Conservation (phyloP, 2,888 invertebrate species). For the Xestia ashworthii region DNA sequence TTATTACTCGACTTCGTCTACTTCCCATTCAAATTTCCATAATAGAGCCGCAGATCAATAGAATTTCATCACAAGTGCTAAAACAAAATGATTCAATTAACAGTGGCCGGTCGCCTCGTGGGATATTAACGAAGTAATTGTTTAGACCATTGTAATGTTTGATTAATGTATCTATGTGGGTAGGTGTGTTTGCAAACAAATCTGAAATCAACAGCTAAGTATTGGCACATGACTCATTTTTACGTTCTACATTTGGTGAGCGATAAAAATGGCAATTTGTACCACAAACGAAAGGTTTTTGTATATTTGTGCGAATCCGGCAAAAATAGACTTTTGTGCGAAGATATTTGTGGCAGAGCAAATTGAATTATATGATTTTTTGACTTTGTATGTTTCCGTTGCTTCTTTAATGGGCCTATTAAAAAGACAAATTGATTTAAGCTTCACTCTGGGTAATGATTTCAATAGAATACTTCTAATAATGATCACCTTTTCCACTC, state of each 20-base stretch:
- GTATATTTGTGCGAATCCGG: conserved; percentile 37
- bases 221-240: conserved; percentile 57
- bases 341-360: conserved; percentile 28
- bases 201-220: conserved; percentile 32
- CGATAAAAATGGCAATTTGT: conserved; percentile 61
- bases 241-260: conserved; percentile 51
- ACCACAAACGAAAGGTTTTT: conserved; percentile 57
- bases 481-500: neutral
- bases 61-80: conserved; percentile 33
- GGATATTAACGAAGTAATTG: conserved; percentile 62
- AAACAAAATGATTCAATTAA: conserved; percentile 61
- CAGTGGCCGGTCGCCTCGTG: conserved; percentile 17
- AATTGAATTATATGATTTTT: conserved; percentile 35
- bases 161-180: conserved; percentile 39
- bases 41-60: conserved; percentile 37
- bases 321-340: conserved; percentile 38
- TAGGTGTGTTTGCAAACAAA: conserved; percentile 40
- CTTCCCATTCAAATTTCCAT: conserved; percentile 36
- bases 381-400: conserved; percentile 6
- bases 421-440: neutral
- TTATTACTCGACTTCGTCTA: conserved; percentile 23
- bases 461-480: neutral
- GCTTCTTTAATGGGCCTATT: conserved; percentile 1
- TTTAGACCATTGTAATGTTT: conserved; percentile 33
- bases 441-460: neutral